Conservation (phyloP, 2,888 invertebrate genomes). For the Neoscelio sp. region DNA sequence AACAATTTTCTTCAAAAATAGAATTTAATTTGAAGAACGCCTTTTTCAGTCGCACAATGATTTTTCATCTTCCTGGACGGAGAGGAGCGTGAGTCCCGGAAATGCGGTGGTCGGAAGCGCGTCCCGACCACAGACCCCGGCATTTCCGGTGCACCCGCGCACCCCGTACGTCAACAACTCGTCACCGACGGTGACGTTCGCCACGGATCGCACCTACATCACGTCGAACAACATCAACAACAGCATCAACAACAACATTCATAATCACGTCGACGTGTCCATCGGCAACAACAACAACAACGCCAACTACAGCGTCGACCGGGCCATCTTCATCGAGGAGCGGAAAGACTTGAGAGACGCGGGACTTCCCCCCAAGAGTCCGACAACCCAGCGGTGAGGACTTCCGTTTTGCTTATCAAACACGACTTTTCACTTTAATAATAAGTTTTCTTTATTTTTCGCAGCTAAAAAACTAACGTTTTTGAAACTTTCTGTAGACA, state of each 20-base stretch:
- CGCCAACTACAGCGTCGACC: constrained; percentile 75
- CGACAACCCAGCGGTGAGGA: constrained; percentile 88
- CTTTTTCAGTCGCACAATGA: constrained; percentile 82
- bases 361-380: constrained; percentile 92
- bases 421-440: not conserved
- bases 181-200: constrained; percentile 85
- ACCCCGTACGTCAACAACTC: constrained; percentile 93
- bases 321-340: constrained; percentile 80
- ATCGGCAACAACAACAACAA: constrained; percentile 75
- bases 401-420: not conserved
- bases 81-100: constrained; percentile 85
- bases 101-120: constrained; percentile 84
- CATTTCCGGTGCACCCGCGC: constrained; percentile 96
- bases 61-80: constrained; percentile 87
- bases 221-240: constrained; percentile 76
- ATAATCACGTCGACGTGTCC: constrained; percentile 61
- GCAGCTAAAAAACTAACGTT: too few relatives aligned
- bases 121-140: constrained; percentile 94
- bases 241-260: constrained; percentile 70
- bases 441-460: too few relatives aligned
- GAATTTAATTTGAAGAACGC: not conserved
- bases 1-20: not conserved
- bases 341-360: constrained; percentile 80
- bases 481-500: too few relatives aligned
- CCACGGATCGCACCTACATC: constrained; percentile 77